A percentile compares a stretch with the other conserved stretches of the same genome.
Evolutionary conservation across 2,888 invertebrate genomes (phyloP).

Genomic region (Tachina grossa): DNA sequence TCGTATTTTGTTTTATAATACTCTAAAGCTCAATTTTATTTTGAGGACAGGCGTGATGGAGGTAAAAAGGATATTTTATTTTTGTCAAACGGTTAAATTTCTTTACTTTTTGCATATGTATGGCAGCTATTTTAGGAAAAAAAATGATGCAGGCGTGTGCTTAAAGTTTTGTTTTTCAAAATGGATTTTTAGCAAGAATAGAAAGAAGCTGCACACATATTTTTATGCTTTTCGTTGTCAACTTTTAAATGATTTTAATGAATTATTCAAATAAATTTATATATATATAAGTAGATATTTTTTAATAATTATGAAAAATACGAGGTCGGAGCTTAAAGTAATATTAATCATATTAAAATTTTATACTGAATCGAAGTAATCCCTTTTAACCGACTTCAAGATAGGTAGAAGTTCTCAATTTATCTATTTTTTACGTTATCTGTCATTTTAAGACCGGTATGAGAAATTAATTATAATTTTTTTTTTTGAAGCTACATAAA

Average conservation of each 20-base stretch:
- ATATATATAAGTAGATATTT: neutral
- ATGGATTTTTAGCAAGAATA: slow-evolving; percentile 3
- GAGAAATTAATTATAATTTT: too few relatives aligned
- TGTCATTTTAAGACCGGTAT: too few relatives aligned
- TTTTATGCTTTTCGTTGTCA: slow-evolving; percentile 41
- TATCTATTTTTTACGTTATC: too few relatives aligned
- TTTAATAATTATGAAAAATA: neutral
- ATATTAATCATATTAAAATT: too few relatives aligned
- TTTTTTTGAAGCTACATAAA: too few relatives aligned
- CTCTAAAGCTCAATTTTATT: neutral
- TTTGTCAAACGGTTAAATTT: neutral
- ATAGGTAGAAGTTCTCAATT: too few relatives aligned
- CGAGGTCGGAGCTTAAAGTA: neutral
- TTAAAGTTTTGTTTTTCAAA: neutral
- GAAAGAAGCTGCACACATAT: neutral
- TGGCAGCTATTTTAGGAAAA: neutral
- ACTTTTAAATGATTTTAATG: slow-evolving; percentile 48
- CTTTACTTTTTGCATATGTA: neutral
- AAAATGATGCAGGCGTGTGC: slow-evolving; percentile 17
- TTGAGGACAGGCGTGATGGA: slow-evolving; percentile 40
- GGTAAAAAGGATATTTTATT: slow-evolving; percentile 51
- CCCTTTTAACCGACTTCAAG: too few relatives aligned
- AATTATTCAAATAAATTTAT: slow-evolving; percentile 61
- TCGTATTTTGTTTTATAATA: slow-evolving; percentile 29
- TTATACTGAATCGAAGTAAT: too few relatives aligned